Conservation (phyloP, 2,888 invertebrate genomes). For the Mythimna impura region DNA sequence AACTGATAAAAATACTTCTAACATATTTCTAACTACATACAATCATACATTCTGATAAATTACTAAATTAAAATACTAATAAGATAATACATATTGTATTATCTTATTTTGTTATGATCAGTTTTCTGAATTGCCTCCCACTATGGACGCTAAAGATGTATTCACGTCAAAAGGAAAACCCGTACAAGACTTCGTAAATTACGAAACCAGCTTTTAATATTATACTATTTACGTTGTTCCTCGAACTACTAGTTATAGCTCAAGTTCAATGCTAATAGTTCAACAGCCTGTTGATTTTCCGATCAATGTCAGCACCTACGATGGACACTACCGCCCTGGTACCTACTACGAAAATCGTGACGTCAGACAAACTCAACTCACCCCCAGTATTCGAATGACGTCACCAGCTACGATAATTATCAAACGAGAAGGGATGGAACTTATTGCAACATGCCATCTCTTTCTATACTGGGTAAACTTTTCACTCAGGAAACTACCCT, state of each 20-base stretch:
- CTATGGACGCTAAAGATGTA: neutral
- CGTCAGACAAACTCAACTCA: slow-evolving; percentile 11
- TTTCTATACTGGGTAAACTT: slow-evolving; percentile 6
- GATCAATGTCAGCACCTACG: neutral
- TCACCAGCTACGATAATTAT: neutral
- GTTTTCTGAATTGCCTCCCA: neutral
- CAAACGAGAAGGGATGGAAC: neutral
- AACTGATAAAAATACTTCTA: no score
- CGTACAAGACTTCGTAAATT: neutral
- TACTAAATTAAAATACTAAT: no score
- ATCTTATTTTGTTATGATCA: neutral
- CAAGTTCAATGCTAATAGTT: slow-evolving; percentile 45
- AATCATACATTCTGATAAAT: no score
- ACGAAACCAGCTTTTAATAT: neutral
- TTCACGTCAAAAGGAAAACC: neutral
- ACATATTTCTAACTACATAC: no score
- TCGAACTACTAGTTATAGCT: neutral
- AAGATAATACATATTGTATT: no score
- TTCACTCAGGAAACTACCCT: no score
- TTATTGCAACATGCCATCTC: slow-evolving; percentile 9
- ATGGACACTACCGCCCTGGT: slow-evolving; percentile 21
- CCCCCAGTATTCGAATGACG: slow-evolving; percentile 9
- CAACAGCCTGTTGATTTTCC: slow-evolving; percentile 13
- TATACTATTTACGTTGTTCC: neutral
- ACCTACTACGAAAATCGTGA: slow-evolving; percentile 14